Evolutionary conservation across 92 coral and sea anemone species (phyloP).

Genomic region (Epizoanthus ramosus): DNA sequence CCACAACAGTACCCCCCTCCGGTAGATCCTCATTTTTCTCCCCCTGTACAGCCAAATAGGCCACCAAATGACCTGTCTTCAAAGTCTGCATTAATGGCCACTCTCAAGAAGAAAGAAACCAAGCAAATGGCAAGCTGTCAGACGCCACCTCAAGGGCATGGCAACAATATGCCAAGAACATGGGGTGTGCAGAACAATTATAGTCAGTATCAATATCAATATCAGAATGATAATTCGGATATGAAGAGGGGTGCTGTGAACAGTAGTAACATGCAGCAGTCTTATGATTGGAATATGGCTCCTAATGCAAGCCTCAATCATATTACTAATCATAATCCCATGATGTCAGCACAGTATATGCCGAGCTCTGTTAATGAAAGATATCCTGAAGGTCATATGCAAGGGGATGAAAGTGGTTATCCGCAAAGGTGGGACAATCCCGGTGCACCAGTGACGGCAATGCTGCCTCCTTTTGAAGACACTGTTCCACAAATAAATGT

Average conservation of each 20-base stretch:
- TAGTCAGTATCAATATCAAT: neutral
- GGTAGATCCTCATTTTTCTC: slow-evolving; percentile 43
- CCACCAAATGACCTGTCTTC: slow-evolving; percentile 43
- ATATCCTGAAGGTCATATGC: neutral
- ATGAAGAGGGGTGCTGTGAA: slow-evolving; percentile 12
- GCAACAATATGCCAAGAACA: slow-evolving; percentile 19
- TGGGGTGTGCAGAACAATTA: slow-evolving; percentile 24
- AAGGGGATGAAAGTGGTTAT: slow-evolving; percentile 11
- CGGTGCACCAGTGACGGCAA: slow-evolving; percentile 42
- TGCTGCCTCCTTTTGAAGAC: slow-evolving; percentile 83
- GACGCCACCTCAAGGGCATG: slow-evolving; percentile 7
- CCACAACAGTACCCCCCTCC: slow-evolving; percentile 39
- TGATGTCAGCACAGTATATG: slow-evolving; percentile 36
- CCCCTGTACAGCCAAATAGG: slow-evolving; percentile 17
- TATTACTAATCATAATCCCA: slow-evolving; percentile 30
- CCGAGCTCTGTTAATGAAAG: slow-evolving; percentile 28
- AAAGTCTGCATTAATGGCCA: slow-evolving; percentile 30
- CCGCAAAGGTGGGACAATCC: slow-evolving; percentile 30
- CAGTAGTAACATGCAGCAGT: slow-evolving; percentile 35
- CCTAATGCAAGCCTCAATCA: slow-evolving; percentile 36
- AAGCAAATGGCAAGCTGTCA: slow-evolving; percentile 29
- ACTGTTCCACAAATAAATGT: slow-evolving; percentile 69
- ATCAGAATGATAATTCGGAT: slow-evolving; percentile 3
- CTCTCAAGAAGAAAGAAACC: slow-evolving; percentile 30
- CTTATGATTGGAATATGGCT: slow-evolving; percentile 30